phyloP scores from a whole-genome alignment of 2,113 vertebrate genomes.

The Tautogolabrus adspersus region DNA sequence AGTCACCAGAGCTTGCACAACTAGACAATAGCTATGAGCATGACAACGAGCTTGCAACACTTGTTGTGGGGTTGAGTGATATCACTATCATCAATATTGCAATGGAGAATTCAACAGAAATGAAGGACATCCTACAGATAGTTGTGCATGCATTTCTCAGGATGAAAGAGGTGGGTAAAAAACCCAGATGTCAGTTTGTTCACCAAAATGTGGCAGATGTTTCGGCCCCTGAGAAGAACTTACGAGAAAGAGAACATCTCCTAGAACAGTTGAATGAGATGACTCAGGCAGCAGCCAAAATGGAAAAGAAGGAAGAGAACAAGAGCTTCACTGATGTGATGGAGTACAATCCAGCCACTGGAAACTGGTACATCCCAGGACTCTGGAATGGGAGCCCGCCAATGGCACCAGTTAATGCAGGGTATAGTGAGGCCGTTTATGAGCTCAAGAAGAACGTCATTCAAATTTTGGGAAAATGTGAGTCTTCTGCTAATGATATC shows the following conservation, averaged over 20 bases:
- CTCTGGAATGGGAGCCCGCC: constrained; percentile 82
- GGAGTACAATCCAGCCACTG: constrained; percentile 72
- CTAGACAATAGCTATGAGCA: constrained; percentile 74
- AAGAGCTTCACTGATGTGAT: constrained; percentile 78
- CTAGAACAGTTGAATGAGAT: constrained; percentile 79
- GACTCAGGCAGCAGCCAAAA: constrained; percentile 76
- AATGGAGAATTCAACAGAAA: constrained; percentile 75
- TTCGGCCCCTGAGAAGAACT: constrained; percentile 79
- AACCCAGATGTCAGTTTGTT: constrained; percentile 84
- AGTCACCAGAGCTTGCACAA: constrained; percentile 73
- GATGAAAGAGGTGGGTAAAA: constrained; percentile 80
- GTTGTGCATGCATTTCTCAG: constrained; percentile 79
- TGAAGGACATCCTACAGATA: constrained; percentile 78
- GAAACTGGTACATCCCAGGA: constrained; percentile 78
- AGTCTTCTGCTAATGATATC: constrained; percentile 38
- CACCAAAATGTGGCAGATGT: constrained; percentile 85
- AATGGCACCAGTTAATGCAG: constrained; percentile 79
- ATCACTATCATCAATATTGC: constrained; percentile 84
- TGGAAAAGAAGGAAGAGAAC: constrained; percentile 78
- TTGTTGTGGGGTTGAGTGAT: constrained; percentile 85
- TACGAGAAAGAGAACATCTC: constrained; percentile 76
- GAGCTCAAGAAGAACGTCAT: constrained; percentile 76
- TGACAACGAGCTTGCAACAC: constrained; percentile 85
- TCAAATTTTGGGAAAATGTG: constrained; percentile 30
- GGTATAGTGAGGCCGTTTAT: constrained; percentile 75